phyloP scores from a whole-genome alignment of 2,888 invertebrate genomes.

The Rhagophthalmus giganteus region DNA sequence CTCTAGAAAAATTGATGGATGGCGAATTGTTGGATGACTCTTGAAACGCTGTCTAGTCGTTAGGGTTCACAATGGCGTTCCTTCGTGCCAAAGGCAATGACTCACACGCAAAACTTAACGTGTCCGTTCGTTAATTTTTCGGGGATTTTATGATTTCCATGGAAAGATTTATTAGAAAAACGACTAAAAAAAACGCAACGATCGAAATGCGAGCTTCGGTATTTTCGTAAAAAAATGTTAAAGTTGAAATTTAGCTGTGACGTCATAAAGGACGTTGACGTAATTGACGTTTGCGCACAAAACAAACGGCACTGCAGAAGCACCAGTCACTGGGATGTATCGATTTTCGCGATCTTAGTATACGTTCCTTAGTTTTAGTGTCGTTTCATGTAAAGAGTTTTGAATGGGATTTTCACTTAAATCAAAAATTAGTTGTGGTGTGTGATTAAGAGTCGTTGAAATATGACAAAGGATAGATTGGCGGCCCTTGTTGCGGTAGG shows the following conservation, averaged over 20 bases:
- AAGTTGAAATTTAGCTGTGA: constrained; percentile 36
- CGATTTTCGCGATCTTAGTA: constrained; percentile 79
- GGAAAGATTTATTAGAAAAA: too few species aligned
- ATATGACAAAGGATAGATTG: constrained; percentile 96
- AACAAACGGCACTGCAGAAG: constrained; percentile 65
- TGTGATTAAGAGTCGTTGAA: constrained; percentile 65
- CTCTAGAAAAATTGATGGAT: constrained; percentile 65
- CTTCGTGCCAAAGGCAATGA: constrained; percentile 57
- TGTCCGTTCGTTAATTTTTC: too few species aligned
- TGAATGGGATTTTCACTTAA: constrained; percentile 79
- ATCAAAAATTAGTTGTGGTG: constrained; percentile 67
- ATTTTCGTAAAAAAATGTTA: constrained; percentile 32
- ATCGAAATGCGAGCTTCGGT: too few species aligned
- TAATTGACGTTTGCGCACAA: constrained; percentile 58
- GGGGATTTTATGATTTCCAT: too few species aligned
- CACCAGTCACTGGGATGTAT: constrained; percentile 68
- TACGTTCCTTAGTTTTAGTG: constrained; percentile 73
- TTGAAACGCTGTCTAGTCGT: constrained; percentile 68
- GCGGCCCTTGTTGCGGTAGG: constrained; percentile 94
- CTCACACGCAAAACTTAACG: too few species aligned
- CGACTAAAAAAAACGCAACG: too few species aligned
- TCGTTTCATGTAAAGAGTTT: constrained; percentile 70
- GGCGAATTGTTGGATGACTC: constrained; percentile 71
- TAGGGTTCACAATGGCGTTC: constrained; percentile 86
- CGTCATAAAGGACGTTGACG: constrained; percentile 52